Conservation (phyloP, 2,113 vertebrate species). For the Atherinomorus stipes region DNA sequence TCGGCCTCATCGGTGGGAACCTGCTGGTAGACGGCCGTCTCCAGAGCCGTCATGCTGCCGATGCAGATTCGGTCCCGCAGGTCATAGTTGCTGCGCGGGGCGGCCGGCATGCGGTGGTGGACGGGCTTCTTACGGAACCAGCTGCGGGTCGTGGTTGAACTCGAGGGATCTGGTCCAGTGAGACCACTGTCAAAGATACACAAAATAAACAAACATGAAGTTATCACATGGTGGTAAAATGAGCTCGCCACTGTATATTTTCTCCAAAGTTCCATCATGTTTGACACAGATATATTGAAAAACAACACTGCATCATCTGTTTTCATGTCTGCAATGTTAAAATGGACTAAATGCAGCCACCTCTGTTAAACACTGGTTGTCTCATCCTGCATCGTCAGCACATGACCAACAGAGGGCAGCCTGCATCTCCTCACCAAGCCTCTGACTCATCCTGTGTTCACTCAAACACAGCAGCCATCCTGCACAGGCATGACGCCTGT, state of each 20-base stretch:
- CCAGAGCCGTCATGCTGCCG: conserved; percentile 92
- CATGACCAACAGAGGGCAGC: conserved; percentile 59
- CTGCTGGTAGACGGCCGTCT: conserved; percentile 87
- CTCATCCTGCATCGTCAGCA: conserved; percentile 5
- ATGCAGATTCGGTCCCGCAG: conserved; percentile 93
- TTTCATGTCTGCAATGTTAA: no score
- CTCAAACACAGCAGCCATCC: conserved; percentile 9
- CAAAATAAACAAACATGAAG: neutral
- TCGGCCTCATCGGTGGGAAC: conserved; percentile 95
- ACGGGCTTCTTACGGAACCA: conserved; percentile 86
- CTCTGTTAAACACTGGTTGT: neutral
- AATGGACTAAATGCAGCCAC: no score
- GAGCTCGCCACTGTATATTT: neutral
- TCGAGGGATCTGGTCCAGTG: conserved; percentile 40
- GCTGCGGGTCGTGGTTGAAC: conserved; percentile 40
- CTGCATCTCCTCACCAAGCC: conserved; percentile 11
- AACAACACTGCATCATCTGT: no score
- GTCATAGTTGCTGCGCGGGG: conserved; percentile 90
- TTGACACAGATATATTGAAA: neutral
- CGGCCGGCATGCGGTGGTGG: conserved; percentile 81
- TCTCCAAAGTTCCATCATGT: neutral
- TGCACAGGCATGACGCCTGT: conserved; percentile 17
- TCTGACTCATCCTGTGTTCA: conserved; percentile 58
- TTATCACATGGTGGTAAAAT: neutral
- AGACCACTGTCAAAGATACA: conserved; percentile 32